Conservation (phyloP, 2,113 vertebrate species). For the Vulpes lagopus region DNA sequence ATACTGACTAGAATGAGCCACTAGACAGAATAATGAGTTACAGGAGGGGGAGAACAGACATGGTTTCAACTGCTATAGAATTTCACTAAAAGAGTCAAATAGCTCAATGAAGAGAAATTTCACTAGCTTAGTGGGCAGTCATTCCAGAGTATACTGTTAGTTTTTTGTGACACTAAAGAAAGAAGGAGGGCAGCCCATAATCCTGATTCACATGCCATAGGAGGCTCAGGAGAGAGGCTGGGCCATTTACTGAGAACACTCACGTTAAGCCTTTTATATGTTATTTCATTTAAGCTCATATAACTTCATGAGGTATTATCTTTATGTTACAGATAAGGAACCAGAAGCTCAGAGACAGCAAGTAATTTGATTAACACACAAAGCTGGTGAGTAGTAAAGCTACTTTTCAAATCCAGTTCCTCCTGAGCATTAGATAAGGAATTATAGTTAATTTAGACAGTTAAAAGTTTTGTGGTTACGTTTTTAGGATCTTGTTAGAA, state of each 20-base stretch:
- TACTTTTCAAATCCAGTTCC: constrained; percentile 50
- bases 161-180: constrained; percentile 21
- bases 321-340: constrained; percentile 61
- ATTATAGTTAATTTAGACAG: not conserved
- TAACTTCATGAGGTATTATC: constrained; percentile 62
- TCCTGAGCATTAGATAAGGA: constrained; percentile 45
- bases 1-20: constrained; percentile 1
- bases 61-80: not conserved
- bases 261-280: constrained; percentile 25
- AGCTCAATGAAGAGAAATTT: constrained; percentile 45
- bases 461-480: not conserved
- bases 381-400: constrained; percentile 27
- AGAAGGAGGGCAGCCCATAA: not conserved
- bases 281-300: constrained; percentile 64
- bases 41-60: not conserved
- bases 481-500: constrained; percentile 23
- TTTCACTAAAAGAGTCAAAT: constrained; percentile 19
- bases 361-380: constrained; percentile 59
- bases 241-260: constrained; percentile 17
- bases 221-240: not conserved
- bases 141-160: constrained; percentile 8
- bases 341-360: constrained; percentile 15
- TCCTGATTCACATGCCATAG: not conserved
- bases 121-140: not conserved
- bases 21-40: not conserved